Evolutionary conservation across 2,797 vertebrate species (phyloP), one percentile per base, ranked within the genome.

Genomic region (Salmo trutta): DNA sequence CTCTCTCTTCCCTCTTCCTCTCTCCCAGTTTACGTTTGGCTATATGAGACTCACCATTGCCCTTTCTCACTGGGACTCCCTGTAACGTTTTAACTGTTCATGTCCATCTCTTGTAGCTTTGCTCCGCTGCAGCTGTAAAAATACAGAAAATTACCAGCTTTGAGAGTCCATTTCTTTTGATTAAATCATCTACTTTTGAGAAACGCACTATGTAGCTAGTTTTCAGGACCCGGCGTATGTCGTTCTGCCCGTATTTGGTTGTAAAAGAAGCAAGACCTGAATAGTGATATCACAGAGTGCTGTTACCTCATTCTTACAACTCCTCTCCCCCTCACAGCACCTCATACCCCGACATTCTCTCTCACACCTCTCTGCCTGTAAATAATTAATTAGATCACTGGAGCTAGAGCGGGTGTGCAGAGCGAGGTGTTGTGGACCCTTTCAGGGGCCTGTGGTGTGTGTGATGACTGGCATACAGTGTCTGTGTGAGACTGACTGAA

Each of bases 331-430:
- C 65, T 31, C 65, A 56, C 54, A 59, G 54, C 54, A 19, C 54
- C 54, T n/a, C 5, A 59, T 19, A n/a, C 54, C 19, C 16, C 1
- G 5, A 19, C 54, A 8, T 16, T 56, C 19, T 36, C 52, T 12
- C 62, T 24, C 53, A 14, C 75, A 77, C n/a, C 64, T 64, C 56
- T 24, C 24, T 77, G 68, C 33, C 70, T 83, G 79, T 87, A 84
- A 84, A 86, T 89, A 87, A 92, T 90, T 87, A 88, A 91, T 91
- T 75, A 75, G 75, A 87, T 82, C 71, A 76, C 59, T 85, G 47
- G 74, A 77, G 79, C 76, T 85, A 47, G 77, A 79, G 79, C 74
- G 62, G 41, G 62, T 84, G 79, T 66, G 64, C 52, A 84, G 86
- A 77, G 82, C 3, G 74, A 82, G 83, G 77, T 79, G 81, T 83